Evolutionary conservation across 2,888 invertebrate genomes (phyloP).

Genomic region (Drosophila phalerata): DNA sequence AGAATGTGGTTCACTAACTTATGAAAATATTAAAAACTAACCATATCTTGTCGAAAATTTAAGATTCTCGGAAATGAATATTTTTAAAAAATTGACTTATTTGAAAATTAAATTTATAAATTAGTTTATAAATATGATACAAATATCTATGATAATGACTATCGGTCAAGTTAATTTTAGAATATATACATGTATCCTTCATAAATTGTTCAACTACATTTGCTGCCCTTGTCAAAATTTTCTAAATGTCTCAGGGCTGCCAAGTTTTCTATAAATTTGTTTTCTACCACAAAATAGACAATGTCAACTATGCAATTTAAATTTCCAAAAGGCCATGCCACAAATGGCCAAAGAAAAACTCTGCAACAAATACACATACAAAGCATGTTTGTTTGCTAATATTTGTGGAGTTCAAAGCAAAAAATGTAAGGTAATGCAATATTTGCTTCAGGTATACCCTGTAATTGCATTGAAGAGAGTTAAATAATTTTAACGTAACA

Average conservation of each 20-base stretch:
- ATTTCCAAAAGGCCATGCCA: conserved; percentile 22
- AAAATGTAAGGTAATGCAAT: conserved; percentile 1
- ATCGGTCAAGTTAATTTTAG: neutral
- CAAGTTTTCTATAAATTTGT: conserved; percentile 13
- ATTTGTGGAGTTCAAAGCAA: conserved; percentile 21
- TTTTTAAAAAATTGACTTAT: too few species aligned
- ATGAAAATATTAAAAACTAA: neutral
- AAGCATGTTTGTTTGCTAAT: conserved; percentile 38
- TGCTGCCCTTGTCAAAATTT: conserved; percentile 8
- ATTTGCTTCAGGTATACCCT: neutral
- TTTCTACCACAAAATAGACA: conserved; percentile 17
- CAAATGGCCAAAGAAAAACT: conserved; percentile 32
- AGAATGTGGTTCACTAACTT: conserved; percentile 1
- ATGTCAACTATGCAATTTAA: conserved; percentile 32
- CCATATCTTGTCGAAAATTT: neutral
- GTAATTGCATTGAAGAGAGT: too few species aligned
- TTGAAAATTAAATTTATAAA: too few species aligned
- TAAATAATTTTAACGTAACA: too few species aligned
- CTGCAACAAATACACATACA: conserved; percentile 10
- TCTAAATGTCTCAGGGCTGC: conserved; percentile 26
- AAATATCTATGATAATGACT: too few species aligned
- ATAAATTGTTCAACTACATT: neutral
- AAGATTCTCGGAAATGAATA: too few species aligned
- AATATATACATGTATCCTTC: neutral
- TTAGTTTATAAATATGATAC: too few species aligned